These are phyloP conservation scores for Cyprinodon tularosa DNA, from an alignment of 2,113 vertebrate species.

Conservation along the genomic window DNA sequence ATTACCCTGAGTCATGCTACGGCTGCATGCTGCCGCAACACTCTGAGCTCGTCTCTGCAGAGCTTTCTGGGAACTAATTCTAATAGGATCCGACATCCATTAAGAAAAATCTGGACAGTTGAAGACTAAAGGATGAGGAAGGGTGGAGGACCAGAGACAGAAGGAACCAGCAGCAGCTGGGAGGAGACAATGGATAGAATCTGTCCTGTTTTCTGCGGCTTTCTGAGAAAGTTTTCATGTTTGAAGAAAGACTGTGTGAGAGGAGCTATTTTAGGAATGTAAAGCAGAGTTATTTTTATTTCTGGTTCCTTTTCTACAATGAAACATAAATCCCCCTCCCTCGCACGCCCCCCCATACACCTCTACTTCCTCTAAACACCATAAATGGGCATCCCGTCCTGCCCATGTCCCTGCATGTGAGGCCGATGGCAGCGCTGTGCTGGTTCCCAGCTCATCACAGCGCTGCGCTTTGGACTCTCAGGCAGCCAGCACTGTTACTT, in stretches of 20 bases:
- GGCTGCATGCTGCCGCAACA: conserved; percentile 4
- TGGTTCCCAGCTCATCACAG: conserved; percentile 70
- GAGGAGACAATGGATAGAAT: conserved; percentile 20
- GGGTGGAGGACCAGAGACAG: conserved; percentile 5
- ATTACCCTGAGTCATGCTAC: conserved; percentile 1
- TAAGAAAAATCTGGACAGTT: conserved; percentile 49
- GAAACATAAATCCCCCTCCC: conserved; percentile 30
- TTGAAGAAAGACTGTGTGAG: conserved; percentile 12
- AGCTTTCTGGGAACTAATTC: conserved; percentile 60
- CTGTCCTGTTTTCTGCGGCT: conserved; percentile 4
- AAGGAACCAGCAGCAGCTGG: conserved; percentile 42
- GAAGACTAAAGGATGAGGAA: conserved; percentile 43
- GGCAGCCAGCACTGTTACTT: conserved; percentile 65
- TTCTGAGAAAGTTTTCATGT: not conserved
- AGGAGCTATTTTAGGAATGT: conserved; percentile 39
- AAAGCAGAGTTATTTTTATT: conserved; percentile 36
- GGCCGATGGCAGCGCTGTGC: conserved; percentile 58
- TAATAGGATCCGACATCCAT: conserved; percentile 64
- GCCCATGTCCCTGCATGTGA: conserved; percentile 46
- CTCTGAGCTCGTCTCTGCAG: conserved; percentile 30
- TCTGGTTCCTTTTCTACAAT: conserved; percentile 29
- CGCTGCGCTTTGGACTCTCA: conserved; percentile 67
- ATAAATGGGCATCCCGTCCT: conserved; percentile 65
- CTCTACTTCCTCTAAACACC: conserved; percentile 64
- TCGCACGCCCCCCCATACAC: conserved; percentile 44